These are phyloP conservation scores for Leptocoma aspasia DNA, from an alignment of 2,113 vertebrate genomes.

Conservation along the genomic window DNA sequence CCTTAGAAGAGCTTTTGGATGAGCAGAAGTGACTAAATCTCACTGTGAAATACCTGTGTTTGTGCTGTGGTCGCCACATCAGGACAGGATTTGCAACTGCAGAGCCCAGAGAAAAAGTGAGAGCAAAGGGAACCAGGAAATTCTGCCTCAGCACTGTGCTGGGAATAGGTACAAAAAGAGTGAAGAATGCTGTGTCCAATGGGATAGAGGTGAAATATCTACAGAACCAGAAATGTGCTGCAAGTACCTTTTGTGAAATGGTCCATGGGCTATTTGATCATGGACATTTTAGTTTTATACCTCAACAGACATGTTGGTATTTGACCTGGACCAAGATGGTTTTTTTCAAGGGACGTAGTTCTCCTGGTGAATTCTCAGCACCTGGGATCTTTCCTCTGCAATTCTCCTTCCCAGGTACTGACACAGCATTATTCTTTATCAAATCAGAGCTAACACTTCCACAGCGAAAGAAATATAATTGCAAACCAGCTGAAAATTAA, in stretches of 20 bases:
- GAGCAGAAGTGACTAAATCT: not conserved
- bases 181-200: not conserved
- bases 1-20: not conserved
- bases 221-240: not conserved
- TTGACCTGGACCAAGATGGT: not conserved
- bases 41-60: not conserved
- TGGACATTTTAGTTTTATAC: not conserved
- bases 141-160: fast-evolving
- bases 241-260: not conserved
- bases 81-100: not conserved
- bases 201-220: not conserved
- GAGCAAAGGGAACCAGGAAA: fast-evolving
- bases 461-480: constrained; percentile 40
- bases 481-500: constrained; percentile 49
- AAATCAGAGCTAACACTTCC: constrained; percentile 16
- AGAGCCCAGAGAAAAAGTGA: not conserved
- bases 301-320: not conserved
- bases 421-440: constrained; percentile 46
- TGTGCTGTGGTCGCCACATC: not conserved
- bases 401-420: constrained; percentile 1
- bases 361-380: not conserved
- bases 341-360: not conserved
- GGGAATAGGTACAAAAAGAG: not conserved
- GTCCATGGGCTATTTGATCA: not conserved
- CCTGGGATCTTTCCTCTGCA: not conserved